phyloP scores from a whole-genome alignment of 2,113 vertebrate species.

The Oceanites oceanicus region DNA sequence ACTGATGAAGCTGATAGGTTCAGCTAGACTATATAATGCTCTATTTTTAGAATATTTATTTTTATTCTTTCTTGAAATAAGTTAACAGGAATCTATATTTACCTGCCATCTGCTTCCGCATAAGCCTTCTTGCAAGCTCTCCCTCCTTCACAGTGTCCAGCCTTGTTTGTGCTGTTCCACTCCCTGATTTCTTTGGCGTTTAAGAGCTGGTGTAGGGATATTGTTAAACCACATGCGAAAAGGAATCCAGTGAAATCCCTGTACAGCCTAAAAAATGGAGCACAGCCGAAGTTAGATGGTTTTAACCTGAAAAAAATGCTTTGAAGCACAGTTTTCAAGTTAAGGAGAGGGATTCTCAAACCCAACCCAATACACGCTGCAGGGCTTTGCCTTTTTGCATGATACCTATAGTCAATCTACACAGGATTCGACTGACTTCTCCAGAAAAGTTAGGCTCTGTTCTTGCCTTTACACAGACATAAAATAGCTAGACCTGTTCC shows the following conservation, averaged over 20 bases:
- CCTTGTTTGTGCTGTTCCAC: background rate
- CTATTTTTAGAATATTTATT: background rate
- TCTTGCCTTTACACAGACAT: background rate
- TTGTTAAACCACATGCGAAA: conserved; percentile 9
- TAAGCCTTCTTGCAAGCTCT: background rate
- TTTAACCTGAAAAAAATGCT: background rate
- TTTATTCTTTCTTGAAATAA: background rate
- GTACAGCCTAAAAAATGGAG: background rate
- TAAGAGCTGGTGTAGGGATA: background rate
- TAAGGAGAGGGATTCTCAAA: background rate
- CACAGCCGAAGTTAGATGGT: background rate
- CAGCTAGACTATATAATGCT: background rate
- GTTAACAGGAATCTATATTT: background rate
- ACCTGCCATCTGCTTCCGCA: background rate
- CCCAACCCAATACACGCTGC: background rate
- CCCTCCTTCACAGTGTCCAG: background rate
- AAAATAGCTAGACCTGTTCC: background rate
- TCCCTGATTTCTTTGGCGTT: background rate
- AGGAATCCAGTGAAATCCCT: background rate
- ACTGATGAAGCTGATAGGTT: background rate
- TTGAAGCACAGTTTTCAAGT: background rate
- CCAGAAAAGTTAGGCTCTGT: background rate
- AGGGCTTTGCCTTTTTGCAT: background rate
- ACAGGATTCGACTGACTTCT: background rate
- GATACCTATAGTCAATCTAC: background rate